These are phyloP conservation scores for Hycleus phaleratus DNA, from an alignment of 1,140 invertebrate genomes.

Conservation along the genomic window DNA sequence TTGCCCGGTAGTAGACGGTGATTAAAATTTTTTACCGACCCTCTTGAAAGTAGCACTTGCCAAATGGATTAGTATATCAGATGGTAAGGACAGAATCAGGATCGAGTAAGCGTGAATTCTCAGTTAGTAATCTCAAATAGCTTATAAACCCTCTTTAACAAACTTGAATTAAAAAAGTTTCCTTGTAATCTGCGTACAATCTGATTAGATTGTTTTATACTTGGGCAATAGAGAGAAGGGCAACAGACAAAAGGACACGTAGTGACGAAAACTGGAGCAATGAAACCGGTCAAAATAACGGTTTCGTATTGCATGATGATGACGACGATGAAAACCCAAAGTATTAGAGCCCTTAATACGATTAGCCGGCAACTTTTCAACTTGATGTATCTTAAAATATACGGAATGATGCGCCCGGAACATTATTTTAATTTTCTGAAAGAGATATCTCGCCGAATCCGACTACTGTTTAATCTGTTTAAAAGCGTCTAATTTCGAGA, in stretches of 20 bases:
- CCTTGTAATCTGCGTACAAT: slow-evolving; percentile 32
- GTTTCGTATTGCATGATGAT: slow-evolving; percentile 5
- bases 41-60: background rate
- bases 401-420: too few species aligned
- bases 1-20: too few species aligned
- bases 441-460: too few species aligned
- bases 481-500: too few species aligned
- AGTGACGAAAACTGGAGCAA: slow-evolving; percentile 7
- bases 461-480: too few species aligned
- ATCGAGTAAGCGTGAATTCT: slow-evolving; percentile 18
- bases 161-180: slow-evolving; percentile 35
- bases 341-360: slow-evolving; percentile 25
- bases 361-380: slow-evolving; percentile 26
- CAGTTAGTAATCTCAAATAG: slow-evolving; percentile 27
- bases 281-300: slow-evolving; percentile 12
- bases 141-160: slow-evolving; percentile 30
- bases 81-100: slow-evolving; percentile 6
- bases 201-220: slow-evolving; percentile 33
- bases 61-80: slow-evolving; percentile 14
- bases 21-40: background rate
- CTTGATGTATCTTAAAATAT: slow-evolving; percentile 9
- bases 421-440: too few species aligned
- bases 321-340: slow-evolving; percentile 7
- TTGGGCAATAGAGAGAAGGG: background rate
- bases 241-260: background rate